Evolutionary conservation across 2,888 invertebrate genomes (phyloP), one percentile per base, ranked within the genome.

Genomic region (Eilema caniola): DNA sequence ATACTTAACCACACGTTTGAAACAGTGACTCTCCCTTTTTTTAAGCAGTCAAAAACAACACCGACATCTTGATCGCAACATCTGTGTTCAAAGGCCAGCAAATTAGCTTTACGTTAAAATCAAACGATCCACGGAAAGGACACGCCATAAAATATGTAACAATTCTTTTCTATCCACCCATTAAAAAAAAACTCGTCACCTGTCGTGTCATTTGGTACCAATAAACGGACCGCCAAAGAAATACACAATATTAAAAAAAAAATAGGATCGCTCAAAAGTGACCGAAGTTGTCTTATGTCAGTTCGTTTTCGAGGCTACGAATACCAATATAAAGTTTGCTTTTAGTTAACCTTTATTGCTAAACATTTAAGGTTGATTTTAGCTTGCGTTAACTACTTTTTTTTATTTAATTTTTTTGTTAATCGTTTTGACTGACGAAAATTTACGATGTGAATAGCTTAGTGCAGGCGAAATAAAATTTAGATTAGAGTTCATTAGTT

Each of bases 161-260:
- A 89, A 92, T 93, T 93, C 93, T 88, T 85, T 92, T 81, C 88
- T 81, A 82, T 80, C 80, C 84, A 83, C 84, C 80, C 80, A 28
- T 57, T 65, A 78, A 81, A 92, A 92, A 93, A 92, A 88, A 86
- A 83, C 81, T 87, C 93, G 93, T 94, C 95, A 95, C 95, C 95
- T 95, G 95, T 94, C 94, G 94, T 95, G 95, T 95, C 95, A 95
- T 95, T 95, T 95, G 95, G 95, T 92, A 82, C 92, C 92, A 92
- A 93, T 93, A 93, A 93, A 92, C 89, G 87, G 74, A 88, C 94
- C 94, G 94, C 92, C 94, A 94, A 94, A 94, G 93, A 93, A 93
- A 66, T 92, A 92, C 88, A 91, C 80, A 83, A 88, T 90, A 89
- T 90, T 89, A 82, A 89, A 91, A 92, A 28, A 93, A 92, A 92